Evolutionary conservation across 2,888 invertebrate genomes (phyloP).

Genomic region (Nemotelus nigrinus): DNA sequence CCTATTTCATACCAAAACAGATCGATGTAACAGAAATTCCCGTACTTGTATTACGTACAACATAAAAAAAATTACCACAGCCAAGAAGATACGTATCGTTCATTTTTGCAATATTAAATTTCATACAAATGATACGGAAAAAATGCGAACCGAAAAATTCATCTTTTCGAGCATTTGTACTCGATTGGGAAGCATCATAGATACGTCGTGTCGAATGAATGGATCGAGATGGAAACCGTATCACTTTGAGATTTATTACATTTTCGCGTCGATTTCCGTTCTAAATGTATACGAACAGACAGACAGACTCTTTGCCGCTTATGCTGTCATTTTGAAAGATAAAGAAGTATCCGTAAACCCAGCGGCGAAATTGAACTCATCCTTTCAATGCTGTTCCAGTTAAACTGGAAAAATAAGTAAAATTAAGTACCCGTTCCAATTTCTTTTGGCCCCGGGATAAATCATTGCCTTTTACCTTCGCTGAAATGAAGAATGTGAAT

Average conservation of each 20-base stretch:
- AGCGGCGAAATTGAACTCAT: no score
- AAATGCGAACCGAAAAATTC: no score
- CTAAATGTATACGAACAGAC: conserved; percentile 10
- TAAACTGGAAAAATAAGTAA: background rate
- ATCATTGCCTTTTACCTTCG: background rate
- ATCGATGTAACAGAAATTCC: no score
- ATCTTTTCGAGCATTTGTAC: no score
- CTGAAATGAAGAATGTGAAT: conserved; percentile 19
- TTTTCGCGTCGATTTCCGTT: conserved; percentile 34
- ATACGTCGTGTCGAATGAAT: background rate
- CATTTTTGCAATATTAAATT: conserved; percentile 11
- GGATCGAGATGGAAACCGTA: background rate
- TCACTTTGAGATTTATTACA: conserved; percentile 27
- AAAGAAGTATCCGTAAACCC: no score
- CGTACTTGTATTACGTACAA: background rate
- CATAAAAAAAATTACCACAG: background rate
- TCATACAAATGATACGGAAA: background rate
- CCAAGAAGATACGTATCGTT: background rate
- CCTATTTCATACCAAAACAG: no score
- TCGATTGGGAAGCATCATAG: no score
- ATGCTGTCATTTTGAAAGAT: no score
- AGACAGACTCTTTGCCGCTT: no score
- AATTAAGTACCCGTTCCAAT: background rate
- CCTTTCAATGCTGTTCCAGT: no score
- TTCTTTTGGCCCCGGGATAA: background rate